These are phyloP conservation scores for Orius insidiosus DNA, from an alignment of 1,140 invertebrate species.

Conservation along the genomic window DNA sequence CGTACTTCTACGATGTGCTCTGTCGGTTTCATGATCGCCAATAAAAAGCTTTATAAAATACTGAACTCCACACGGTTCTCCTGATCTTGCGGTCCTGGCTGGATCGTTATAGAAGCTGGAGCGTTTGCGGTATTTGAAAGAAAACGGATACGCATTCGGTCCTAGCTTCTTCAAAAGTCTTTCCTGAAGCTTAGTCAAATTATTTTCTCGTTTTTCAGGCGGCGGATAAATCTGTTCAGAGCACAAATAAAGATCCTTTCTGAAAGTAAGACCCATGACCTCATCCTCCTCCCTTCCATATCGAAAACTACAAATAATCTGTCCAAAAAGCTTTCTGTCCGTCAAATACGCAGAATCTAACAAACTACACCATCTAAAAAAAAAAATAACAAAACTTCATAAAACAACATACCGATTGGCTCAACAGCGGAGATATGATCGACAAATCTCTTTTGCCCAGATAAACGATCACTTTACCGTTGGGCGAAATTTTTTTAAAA, in stretches of 20 bases:
- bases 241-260: constrained; percentile 84
- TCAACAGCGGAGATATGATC: constrained; percentile 85
- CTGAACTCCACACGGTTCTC: constrained; percentile 81
- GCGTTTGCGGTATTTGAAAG: constrained; percentile 64
- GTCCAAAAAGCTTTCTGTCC: constrained; percentile 74
- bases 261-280: constrained; percentile 93
- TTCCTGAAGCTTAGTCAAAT: constrained; percentile 55
- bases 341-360: constrained; percentile 84
- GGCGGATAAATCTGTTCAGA: constrained; percentile 75
- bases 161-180: constrained; percentile 87
- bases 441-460: constrained; percentile 91
- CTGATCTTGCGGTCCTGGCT: constrained; percentile 75
- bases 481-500: constrained; percentile 87
- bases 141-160: constrained; percentile 78
- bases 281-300: constrained; percentile 97
- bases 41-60: constrained; percentile 76
- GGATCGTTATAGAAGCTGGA: constrained; percentile 74
- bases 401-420: constrained; percentile 57
- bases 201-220: constrained; percentile 36
- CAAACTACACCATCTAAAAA: constrained; percentile 76
- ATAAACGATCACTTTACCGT: constrained; percentile 87
- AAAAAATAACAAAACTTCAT: background rate
- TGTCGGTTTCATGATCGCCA: constrained; percentile 64
- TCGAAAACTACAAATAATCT: constrained; percentile 88
- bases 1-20: constrained; percentile 57